Evolutionary conservation across 1,140 invertebrate genomes (phyloP), one percentile per base, ranked within the genome.

Genomic region (Agrypnia vestita): DNA sequence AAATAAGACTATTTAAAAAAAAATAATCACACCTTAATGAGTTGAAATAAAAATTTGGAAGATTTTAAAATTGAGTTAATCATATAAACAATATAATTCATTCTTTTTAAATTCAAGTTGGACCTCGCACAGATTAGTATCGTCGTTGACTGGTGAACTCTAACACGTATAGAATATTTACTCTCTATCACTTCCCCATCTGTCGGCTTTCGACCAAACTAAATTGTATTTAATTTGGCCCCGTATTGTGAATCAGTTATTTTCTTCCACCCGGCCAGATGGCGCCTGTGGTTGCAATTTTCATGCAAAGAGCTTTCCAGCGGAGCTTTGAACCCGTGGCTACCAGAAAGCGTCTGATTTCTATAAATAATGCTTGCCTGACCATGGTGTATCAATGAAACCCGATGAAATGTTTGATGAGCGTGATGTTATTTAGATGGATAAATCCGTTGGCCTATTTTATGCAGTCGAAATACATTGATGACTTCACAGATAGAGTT

Each of bases 331-430:
- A 69, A 69, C n/a, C 44, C 4, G 35, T 51, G 9, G 13, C 19
- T 35, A 62, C 11, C 25, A 13, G 61, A 43, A 69, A 69, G 9
- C 43, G 13, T 69, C 8, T 11, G 13, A 17, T 47, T 69, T 69
- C 64, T 69, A 69, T 10, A 69, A 69, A 69, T 69, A 69, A 6
- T 35, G 25, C 1, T 25, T 17, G 13, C 17, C 15, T 47, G 64
- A 46, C 64, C 64, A 19, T 69, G 44, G 64, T 15, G 46, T 69
- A 69, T 69, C 64, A 46, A 69, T 69, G 43, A 69, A 69, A 46
- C 64, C 21, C 17, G 43, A 15, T 47, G 64, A 69, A 69, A 69
- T 51, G 64, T 69, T 69, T 69, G 64, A 44, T 47, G 64, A 69
- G 46, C 64, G 15, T 17, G 7, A 69, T 17, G 19, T 69, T 69